Evolutionary conservation across 2,113 vertebrate genomes (phyloP).

Genomic region (Stigmatopora nigra): DNA sequence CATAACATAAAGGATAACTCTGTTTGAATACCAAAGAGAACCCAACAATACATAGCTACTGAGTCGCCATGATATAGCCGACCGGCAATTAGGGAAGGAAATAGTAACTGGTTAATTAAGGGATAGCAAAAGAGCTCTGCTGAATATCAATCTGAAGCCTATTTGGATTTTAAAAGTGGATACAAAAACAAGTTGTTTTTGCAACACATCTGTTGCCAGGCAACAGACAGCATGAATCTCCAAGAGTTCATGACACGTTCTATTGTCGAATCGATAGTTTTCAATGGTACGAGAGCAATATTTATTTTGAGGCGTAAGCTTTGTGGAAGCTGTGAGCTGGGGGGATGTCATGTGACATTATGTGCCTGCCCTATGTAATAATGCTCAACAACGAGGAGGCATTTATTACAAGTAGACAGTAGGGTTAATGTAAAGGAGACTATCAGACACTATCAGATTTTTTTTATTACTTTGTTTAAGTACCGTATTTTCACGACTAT

Average conservation of each 20-base stretch:
- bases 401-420: background rate
- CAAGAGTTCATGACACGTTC: background rate
- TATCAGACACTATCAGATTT: no score
- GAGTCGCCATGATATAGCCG: background rate
- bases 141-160: no score
- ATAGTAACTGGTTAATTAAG: background rate
- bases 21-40: background rate
- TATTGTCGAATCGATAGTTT: background rate
- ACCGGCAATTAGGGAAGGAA: background rate
- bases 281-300: background rate
- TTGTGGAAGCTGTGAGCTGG: background rate
- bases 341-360: conserved; percentile 20
- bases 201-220: background rate
- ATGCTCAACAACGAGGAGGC: conserved; percentile 1
- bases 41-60: background rate
- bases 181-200: background rate
- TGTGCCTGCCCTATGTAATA: conserved; percentile 27
- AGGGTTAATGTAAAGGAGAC: no score
- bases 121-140: no score
- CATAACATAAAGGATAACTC: background rate
- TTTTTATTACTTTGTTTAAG: no score
- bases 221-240: background rate
- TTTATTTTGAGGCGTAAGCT: background rate
- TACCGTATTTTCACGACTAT: no score
- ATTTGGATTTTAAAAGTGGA: background rate